A percentile compares a stretch with the other conserved stretches of the same genome.
These are phyloP conservation scores for Neogale vison DNA, from an alignment of 2,113 vertebrate genomes.

Conservation along the genomic window DNA sequence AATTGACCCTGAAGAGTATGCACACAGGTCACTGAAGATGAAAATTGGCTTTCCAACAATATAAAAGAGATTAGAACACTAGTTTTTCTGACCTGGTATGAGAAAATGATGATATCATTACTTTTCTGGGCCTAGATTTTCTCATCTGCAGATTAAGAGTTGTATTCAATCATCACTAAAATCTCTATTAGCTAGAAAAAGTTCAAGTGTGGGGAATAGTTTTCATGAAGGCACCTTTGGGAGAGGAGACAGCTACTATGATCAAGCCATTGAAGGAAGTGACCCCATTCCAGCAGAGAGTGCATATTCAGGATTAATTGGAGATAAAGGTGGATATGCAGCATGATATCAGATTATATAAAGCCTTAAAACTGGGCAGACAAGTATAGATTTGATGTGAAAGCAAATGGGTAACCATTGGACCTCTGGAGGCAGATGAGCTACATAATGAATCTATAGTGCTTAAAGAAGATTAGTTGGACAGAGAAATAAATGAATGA, in stretches of 20 bases:
- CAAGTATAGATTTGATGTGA: conserved; percentile 9
- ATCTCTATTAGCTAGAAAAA: not conserved
- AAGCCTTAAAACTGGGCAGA: not conserved
- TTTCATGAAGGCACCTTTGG: not conserved
- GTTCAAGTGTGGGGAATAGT: not conserved
- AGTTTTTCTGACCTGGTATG: not conserved
- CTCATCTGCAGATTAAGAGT: not conserved
- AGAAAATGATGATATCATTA: not conserved
- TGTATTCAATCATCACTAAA: not conserved
- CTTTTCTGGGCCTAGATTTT: not conserved
- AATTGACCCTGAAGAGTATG: not conserved
- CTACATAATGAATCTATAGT: not conserved
- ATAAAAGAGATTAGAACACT: not conserved
- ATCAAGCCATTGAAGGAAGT: not conserved
- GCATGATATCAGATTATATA: not conserved
- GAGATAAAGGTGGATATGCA: not conserved
- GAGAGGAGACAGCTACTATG: not conserved
- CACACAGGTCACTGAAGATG: not conserved
- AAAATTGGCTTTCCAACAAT: not conserved
- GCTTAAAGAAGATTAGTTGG: conserved; percentile 11
- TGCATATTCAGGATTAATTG: not conserved
- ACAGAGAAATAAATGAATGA: not conserved
- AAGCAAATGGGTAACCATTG: not conserved
- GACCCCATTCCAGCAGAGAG: not conserved
- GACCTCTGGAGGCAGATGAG: not conserved